phyloP scores from a whole-genome alignment of 2,888 invertebrate genomes.

The Pyrrhia umbra region DNA sequence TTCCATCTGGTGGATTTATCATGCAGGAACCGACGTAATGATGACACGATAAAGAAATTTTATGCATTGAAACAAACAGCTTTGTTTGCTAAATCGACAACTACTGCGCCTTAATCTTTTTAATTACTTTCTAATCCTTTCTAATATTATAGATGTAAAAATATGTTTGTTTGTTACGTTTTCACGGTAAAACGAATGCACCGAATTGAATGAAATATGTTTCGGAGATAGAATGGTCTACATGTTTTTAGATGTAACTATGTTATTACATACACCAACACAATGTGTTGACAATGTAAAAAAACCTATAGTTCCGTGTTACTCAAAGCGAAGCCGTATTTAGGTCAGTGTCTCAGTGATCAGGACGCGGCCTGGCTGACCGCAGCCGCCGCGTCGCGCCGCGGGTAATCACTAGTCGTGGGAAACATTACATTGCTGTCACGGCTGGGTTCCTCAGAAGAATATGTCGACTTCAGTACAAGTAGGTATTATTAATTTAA shows the following conservation, averaged over 20 bases:
- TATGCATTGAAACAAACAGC: not conserved
- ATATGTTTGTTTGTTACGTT: not conserved
- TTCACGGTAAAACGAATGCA: too few species aligned
- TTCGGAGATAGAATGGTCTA: too few species aligned
- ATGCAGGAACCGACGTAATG: not conserved
- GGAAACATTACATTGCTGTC: slow-evolving; percentile 41
- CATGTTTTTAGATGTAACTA: too few species aligned
- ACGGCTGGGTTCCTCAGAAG: slow-evolving; percentile 32
- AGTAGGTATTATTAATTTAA: not conserved
- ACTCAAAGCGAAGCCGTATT: slow-evolving; percentile 39
- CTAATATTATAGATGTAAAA: not conserved
- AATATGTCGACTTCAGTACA: not conserved
- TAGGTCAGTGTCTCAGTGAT: slow-evolving; percentile 64
- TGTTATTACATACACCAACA: too few species aligned
- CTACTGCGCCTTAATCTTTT: not conserved
- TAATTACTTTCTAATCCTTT: too few species aligned
- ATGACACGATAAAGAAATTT: not conserved
- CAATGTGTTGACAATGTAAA: too few species aligned
- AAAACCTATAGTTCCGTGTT: not conserved
- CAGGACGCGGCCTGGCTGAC: slow-evolving; percentile 53
- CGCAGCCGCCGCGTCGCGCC: slow-evolving; percentile 49
- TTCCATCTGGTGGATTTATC: not conserved
- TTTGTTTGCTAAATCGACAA: not conserved
- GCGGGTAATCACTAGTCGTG: slow-evolving; percentile 45
- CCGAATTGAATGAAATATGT: too few species aligned